Percentiles rank a stretch among this genome's conserved stretches.
Evolutionary conservation across 2,888 invertebrate species (phyloP).

Genomic region (Rhogogaster chlorosoma): DNA sequence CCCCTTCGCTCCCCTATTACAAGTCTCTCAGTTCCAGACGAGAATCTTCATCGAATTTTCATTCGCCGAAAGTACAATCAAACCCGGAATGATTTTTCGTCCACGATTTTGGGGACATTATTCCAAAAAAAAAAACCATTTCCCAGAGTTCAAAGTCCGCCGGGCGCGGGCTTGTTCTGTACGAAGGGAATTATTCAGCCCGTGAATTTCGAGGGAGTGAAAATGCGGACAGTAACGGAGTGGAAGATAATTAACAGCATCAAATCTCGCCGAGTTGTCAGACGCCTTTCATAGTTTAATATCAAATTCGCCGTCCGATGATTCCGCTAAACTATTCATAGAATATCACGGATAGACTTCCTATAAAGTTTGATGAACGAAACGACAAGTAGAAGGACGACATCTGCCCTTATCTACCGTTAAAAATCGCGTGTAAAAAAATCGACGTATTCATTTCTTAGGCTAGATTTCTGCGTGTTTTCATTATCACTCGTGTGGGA

Average conservation of each 20-base stretch:
- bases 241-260: neutral
- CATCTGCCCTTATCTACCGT: neutral
- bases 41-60: too few species aligned
- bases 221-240: constrained; percentile 9
- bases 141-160: too few species aligned
- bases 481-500: too few species aligned
- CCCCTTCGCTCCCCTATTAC: neutral
- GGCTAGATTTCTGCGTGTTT: too few species aligned
- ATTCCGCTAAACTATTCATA: neutral
- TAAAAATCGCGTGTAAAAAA: neutral
- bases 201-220: neutral
- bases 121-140: too few species aligned
- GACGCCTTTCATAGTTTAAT: neutral
- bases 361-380: neutral
- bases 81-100: too few species aligned
- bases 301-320: neutral
- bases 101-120: too few species aligned
- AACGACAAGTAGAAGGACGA: neutral
- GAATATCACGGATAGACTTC: neutral
- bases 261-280: neutral
- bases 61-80: too few species aligned
- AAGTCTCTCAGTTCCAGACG: too few species aligned
- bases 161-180: too few species aligned
- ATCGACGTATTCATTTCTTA: neutral
- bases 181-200: too few species aligned